Evolutionary conservation across 2,113 vertebrate genomes (phyloP), one percentile per base, ranked within the genome.

Genomic region (Oplegnathus fasciatus): DNA sequence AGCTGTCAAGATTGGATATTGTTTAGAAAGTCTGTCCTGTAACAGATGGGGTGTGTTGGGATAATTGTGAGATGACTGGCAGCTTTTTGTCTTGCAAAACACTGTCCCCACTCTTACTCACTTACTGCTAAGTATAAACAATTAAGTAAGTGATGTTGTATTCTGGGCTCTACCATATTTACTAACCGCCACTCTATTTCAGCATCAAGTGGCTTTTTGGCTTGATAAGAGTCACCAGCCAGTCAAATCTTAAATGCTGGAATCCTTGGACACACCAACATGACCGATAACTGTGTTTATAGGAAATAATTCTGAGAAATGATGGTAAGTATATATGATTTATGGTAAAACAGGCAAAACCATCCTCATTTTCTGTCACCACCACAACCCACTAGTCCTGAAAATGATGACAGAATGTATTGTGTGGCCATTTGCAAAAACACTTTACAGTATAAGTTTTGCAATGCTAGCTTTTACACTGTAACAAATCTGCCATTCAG

Each of bases 401-500:
- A 50, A 75, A 50, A 62, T 50, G 2, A 42, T 26, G 26, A 28
- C 37, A 50, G 42, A 61, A 37, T 9, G n/a, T 55, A 37, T 40
- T 17, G 28, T 10, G 42, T 28, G 15, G 34, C 50, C 26, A 60
- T 24, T 46, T 67, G 40, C 28, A 30, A 54, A 40, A 37, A 26
- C 34, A 37, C 34, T 37, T 37, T 8, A 13, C 13, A 15, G 2
- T 61, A 15, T 34, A 37, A 1, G 1, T 78, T 68, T 66, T 57
- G 48, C 69, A 26, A 20, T 48, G 40, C 10, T 61, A 44, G 50
- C 15, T 24, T 54, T 81, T 26, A 57, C 32, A 65, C 32, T 30
- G 68, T 18, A 73, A 73, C 37, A 81, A 65, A 65, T 54, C n/a
- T 42, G 40, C 44, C 22, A 13, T 24, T 52, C 13, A 55, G 34